phyloP scores from a whole-genome alignment of 2,797 vertebrate species.

The Scarus forsteni region DNA sequence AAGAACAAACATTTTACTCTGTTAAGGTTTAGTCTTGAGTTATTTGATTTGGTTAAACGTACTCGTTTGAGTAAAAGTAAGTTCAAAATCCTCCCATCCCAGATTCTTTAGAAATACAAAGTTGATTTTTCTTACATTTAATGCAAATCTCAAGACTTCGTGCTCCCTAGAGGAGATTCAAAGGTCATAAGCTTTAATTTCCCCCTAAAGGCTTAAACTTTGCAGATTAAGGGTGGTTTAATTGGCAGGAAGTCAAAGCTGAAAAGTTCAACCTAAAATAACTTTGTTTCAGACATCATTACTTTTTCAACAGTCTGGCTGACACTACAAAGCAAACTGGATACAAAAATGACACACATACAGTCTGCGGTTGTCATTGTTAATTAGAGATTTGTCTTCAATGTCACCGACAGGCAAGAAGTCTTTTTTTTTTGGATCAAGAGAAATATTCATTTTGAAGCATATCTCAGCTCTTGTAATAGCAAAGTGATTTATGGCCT shows the following conservation, averaged over 20 bases:
- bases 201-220: neutral
- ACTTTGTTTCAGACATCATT: neutral
- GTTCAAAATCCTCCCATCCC: too few species aligned
- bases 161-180: constrained; percentile 2
- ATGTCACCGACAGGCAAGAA: constrained; percentile 11
- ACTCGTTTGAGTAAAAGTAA: too few species aligned
- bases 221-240: neutral
- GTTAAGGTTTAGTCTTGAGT: too few species aligned
- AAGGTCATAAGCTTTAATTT: neutral
- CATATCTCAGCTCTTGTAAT: neutral
- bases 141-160: neutral
- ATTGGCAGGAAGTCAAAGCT: neutral
- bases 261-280: neutral
- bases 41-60: too few species aligned
- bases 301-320: constrained; percentile 2
- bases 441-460: neutral
- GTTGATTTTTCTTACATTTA: too few species aligned
- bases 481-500: neutral
- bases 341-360: constrained; percentile 2
- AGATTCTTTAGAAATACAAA: too few species aligned
- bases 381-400: constrained; percentile 21
- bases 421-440: constrained; percentile 2
- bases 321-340: neutral
- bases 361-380: neutral
- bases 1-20: too few species aligned